Evolutionary conservation across 2,113 vertebrate genomes (phyloP), one percentile per base, ranked within the genome.

Genomic region (Pterocles gutturalis): DNA sequence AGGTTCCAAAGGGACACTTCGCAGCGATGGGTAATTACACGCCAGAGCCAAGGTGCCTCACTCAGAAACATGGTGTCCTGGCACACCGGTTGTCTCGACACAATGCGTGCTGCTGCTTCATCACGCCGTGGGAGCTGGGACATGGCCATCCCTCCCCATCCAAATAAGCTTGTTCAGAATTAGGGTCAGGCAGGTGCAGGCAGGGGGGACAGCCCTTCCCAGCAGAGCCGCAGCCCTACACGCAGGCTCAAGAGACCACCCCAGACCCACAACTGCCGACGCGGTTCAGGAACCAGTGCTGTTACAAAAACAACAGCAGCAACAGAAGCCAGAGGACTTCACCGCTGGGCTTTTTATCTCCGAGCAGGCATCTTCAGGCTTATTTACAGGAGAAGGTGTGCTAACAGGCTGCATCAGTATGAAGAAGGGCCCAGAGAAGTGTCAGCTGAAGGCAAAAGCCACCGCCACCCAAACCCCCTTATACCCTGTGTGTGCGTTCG

Each of bases 161-260:
- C 1, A 0, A 64, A 75, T 16, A 1, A 22, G 28, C 12, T 66
- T 2, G 1, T 36, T 57, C 0, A 0, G 66, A 18, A 53, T 54
- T 34, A 54, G 46, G 36, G 41, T 54, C 75, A 71, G 36, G 66
- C 2, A 0, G n/a, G 41, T 1, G 1, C 80, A 54, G 46, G 46
- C 1, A 2, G 18, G 10, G 25, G 21, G 10, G 36, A 75, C 6
- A 18, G 48, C 22, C 11, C 13, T 55, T 51, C 33, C 64, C 55
- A 54, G 69, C 36, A 85, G n/a, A 43, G 21, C 36, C 2, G 1
- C 60, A 66, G 79, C 34, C 31, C 51, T 5, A 7, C 0, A 0
- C 2, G 0, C 48, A 55, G 53, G 49, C 31, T 58, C 12, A 33
- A 55, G 43, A 82, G 45, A 48, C 7, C 29, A 29, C 12, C 5